Conservation (phyloP, 2,888 invertebrate species). For the Agrochola macilenta region DNA sequence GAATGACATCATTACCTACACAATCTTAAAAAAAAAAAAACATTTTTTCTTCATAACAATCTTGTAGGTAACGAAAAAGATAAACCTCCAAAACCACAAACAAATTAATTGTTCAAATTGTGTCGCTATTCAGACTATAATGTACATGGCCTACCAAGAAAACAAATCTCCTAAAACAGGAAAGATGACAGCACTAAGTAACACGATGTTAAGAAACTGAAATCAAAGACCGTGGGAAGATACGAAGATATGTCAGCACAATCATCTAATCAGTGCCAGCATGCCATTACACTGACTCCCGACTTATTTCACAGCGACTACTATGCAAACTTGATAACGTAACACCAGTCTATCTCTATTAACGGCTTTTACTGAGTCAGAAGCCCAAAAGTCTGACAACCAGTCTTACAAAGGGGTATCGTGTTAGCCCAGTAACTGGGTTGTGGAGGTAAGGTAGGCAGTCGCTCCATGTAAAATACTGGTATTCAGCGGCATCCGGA, state of each 20-base stretch:
- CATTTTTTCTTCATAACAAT: neutral
- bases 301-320: slow-evolving; percentile 7
- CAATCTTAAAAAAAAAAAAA: neutral
- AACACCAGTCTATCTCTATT: slow-evolving; percentile 21
- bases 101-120: neutral
- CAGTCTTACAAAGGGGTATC: no score
- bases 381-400: neutral
- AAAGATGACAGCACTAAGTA: neutral
- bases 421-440: no score
- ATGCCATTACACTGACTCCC: slow-evolving; percentile 45
- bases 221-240: slow-evolving; percentile 53
- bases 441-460: no score
- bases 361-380: neutral
- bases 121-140: neutral
- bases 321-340: slow-evolving; percentile 10
- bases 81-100: neutral
- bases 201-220: neutral
- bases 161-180: neutral
- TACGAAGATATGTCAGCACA: slow-evolving; percentile 29
- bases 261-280: slow-evolving; percentile 55
- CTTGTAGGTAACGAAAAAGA: neutral
- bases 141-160: neutral
- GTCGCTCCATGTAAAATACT: no score
- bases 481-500: no score
- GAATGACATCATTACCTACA: slow-evolving; percentile 10